These are phyloP conservation scores for Tupiocoris notatus DNA, from an alignment of 2,888 invertebrate genomes.

Conservation along the genomic window DNA sequence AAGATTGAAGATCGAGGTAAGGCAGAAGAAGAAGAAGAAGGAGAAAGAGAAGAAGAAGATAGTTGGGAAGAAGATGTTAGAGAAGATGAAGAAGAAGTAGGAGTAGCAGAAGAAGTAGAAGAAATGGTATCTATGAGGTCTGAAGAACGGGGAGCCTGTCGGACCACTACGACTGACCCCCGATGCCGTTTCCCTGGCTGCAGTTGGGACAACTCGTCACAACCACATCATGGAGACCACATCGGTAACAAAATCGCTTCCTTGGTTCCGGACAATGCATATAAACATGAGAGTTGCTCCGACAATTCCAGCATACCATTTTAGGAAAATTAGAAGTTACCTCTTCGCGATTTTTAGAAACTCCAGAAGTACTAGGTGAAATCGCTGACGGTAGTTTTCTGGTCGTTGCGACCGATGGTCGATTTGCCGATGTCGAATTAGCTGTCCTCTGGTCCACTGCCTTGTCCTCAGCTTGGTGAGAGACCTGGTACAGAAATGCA, in stretches of 20 bases:
- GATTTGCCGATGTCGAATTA: too few species aligned
- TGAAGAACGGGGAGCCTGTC: not conserved
- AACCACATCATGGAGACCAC: slow-evolving; percentile 5
- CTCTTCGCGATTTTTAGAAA: too few species aligned
- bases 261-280: slow-evolving; percentile 9
- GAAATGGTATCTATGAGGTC: not conserved
- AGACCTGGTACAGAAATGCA: not conserved
- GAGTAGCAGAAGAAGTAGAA: not conserved
- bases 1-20: not conserved
- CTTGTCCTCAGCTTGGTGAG: not conserved
- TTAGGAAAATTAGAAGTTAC: not conserved
- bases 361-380: too few species aligned
- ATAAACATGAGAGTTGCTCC: slow-evolving; percentile 1
- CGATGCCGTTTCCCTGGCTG: slow-evolving; percentile 8
- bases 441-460: too few species aligned
- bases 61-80: not conserved
- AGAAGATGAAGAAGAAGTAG: not conserved
- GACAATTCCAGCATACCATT: slow-evolving; percentile 16
- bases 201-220: slow-evolving; percentile 10
- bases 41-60: not conserved
- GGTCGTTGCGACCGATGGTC: too few species aligned
- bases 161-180: slow-evolving; percentile 9
- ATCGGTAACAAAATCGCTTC: slow-evolving; percentile 21
- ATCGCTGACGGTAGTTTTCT: too few species aligned
- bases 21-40: not conserved